Base-by-base conservation (phyloP, 1,140 invertebrate genomes). In the Cydia splendana region DNA sequence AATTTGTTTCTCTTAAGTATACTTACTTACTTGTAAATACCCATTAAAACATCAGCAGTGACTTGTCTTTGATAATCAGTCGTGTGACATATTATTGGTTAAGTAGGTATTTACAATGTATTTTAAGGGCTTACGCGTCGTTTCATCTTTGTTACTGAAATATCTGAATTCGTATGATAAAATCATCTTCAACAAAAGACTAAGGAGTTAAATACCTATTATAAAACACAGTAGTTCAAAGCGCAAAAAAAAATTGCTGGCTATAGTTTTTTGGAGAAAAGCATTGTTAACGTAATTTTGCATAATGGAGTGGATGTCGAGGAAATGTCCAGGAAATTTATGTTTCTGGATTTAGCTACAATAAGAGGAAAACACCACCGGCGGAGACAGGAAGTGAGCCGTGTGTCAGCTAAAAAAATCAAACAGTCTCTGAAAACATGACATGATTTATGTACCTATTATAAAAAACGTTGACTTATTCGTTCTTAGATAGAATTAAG, bases 241-340 rank as follows among this genome's bases (percentile, higher is more conserved):
- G 12, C 28, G n/a, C 28, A 38, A 69, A n/a, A 30, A 34, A 76
- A 65, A 45, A 65, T 62, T 51, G 20, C 75, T 65, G 15, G 38
- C 18, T 38, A 48, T 76, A 67, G 18, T 65, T 76, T 30, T 76
- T 76, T 34, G 10, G 18, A 48, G 12, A 65, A 48, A 48, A n/a
- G 18, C 75, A 69, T 69, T 34, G 34, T 57, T 75, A 28, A 76
- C 75, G 69, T 76, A 42, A 76, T 62, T 75, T 76, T 76, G 75
- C 75, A 76, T 76, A 76, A 69, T 13, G 24, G 34, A 76, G 75
- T 76, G 53, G 74, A 6, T 20, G 51, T n/a, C 34, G 9, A 65
- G 34, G 74, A 57, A 57, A 71, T 71, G 67, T 71, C 67, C 38
- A 71, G 67, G 67, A 24, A 69, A 71, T 38, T 34, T 28, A 71